Evolutionary conservation across 2,797 vertebrate species (phyloP).

Genomic region (Lacerta bilineata): DNA sequence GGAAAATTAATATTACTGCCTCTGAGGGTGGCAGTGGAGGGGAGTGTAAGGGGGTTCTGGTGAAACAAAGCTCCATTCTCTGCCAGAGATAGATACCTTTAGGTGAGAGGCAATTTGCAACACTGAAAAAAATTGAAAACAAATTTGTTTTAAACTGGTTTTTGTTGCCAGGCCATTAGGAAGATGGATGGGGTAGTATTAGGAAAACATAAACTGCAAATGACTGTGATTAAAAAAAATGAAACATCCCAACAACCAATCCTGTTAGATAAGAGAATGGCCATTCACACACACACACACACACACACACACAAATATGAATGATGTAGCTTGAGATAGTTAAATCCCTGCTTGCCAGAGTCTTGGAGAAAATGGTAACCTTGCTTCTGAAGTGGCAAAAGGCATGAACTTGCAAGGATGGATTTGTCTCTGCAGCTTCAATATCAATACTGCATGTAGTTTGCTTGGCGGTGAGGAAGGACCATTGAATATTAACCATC

Average conservation of each 20-base stretch:
- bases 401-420: background rate
- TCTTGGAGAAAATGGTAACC: background rate
- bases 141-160: slow-evolving; percentile 65
- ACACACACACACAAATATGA: background rate
- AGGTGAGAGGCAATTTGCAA: slow-evolving; percentile 37
- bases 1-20: slow-evolving; percentile 65
- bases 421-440: background rate
- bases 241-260: slow-evolving; percentile 56
- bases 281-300: background rate
- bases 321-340: slow-evolving; percentile 31
- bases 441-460: background rate
- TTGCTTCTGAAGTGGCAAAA: slow-evolving; percentile 24
- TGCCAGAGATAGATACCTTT: slow-evolving; percentile 42
- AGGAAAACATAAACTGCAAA: slow-evolving; percentile 65
- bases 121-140: slow-evolving; percentile 66
- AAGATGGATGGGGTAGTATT: slow-evolving; percentile 63
- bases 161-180: slow-evolving; percentile 62
- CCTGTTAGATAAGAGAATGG: slow-evolving; percentile 39
- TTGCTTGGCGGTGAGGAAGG: background rate
- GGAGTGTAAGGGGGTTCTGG: slow-evolving; percentile 30
- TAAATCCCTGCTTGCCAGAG: slow-evolving; percentile 27
- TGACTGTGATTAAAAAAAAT: background rate
- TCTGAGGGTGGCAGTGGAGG: slow-evolving; percentile 42
- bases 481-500: background rate
- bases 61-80: slow-evolving; percentile 44